Evolutionary conservation across 2,113 vertebrate genomes (phyloP).

Genomic region (Antechinus stuartii): DNA sequence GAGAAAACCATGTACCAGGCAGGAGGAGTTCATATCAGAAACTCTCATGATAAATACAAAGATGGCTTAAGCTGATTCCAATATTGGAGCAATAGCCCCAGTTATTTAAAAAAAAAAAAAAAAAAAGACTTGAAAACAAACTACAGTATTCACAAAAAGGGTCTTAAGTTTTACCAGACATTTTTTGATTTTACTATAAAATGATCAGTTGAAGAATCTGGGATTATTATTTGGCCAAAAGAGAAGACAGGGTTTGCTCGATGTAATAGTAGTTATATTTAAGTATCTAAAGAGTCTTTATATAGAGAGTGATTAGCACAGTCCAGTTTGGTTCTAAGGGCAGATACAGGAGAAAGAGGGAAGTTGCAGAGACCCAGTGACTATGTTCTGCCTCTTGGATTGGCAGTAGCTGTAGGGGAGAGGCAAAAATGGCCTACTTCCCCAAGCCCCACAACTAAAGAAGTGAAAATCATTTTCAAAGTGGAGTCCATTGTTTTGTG

Average conservation of each 20-base stretch:
- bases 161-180: background rate
- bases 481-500: background rate
- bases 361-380: background rate
- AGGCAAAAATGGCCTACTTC: background rate
- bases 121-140: background rate
- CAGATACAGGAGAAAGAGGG: background rate
- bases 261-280: background rate
- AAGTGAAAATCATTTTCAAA: background rate
- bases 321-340: background rate
- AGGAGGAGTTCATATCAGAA: background rate
- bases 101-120: background rate
- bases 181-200: background rate
- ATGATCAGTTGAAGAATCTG: background rate
- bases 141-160: background rate
- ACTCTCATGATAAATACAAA: background rate
- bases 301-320: background rate
- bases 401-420: background rate
- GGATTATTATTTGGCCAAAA: background rate
- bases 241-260: background rate
- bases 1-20: background rate
- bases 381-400: background rate
- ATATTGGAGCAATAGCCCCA: background rate
- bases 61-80: too few relatives aligned
- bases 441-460: background rate
- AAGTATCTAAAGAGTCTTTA: background rate